Base-by-base conservation (phyloP, 1,140 invertebrate species). In the Yoshiicerus persimilis region DNA sequence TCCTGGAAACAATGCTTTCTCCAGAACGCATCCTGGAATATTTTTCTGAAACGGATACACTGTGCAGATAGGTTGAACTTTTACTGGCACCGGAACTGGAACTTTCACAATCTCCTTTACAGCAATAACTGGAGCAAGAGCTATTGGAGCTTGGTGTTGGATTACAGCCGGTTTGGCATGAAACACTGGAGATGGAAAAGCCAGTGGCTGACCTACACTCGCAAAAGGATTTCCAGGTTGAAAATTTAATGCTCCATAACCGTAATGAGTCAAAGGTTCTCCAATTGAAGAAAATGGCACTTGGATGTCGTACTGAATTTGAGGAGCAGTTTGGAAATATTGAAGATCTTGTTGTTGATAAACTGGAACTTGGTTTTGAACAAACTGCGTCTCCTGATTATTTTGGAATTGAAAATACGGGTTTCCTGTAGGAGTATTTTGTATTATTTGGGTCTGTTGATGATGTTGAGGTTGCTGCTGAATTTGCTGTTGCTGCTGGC, bases 11-110 rank as follows among this genome's bases (percentile, higher is more conserved):
- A 86, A n/a, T 0, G 41, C 56, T 66, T 38, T 62, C 66, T 86
- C 84, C 4, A 84, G 8, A 13, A 62, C 83, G 23, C 83, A 84
- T 16, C 83, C 83, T 16, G 83, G 83, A 27, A 84, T 84, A 62
- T 84, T 84, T 34, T 30, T 84, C 32, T 84, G 83, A 27, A 30
- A 84, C 5, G 83, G 83, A 25, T 84, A 84, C 23, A 84, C 83
- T 2, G 83, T 84, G 30, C 83, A 84, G 30, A 84, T 41, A 2
- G 83, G 83, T 9, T 84, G 9, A n/a, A 84, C 11, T 84, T 56
- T 39, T 16, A 84, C 80, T 6, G 77, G 9, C 2, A 75, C 80
- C 6, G 83, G 32, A n/a, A 36, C 75, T 36, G 75, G 75, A 1
- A 80, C 32, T 36, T 34, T n/a, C n/a, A 80, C 34, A 23, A 36